Percentiles rank a stretch among this genome's conserved stretches.
Evolutionary conservation across 2,888 invertebrate species (phyloP).

Genomic region (Sclerodermus sp.): DNA sequence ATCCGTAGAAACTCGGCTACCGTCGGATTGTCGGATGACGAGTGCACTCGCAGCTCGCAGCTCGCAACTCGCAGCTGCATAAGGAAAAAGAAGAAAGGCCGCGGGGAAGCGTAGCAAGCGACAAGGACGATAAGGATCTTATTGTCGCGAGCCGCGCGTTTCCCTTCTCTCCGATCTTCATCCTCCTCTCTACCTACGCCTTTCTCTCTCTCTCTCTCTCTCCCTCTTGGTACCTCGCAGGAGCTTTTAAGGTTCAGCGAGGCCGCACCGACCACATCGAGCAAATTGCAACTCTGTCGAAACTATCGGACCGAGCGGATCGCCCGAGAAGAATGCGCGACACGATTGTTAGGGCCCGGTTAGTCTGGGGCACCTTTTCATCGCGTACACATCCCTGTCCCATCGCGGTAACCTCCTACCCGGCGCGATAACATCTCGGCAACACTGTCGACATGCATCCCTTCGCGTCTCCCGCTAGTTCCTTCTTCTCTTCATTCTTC

Average conservation of each 20-base stretch:
- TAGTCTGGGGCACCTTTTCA: slow-evolving; percentile 33
- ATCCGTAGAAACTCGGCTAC: too few species aligned
- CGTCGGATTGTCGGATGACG: neutral
- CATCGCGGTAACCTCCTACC: neutral
- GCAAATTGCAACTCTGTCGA: slow-evolving; percentile 54
- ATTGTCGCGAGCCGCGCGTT: slow-evolving; percentile 24
- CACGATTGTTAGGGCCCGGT: slow-evolving; percentile 44
- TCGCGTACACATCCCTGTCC: slow-evolving; percentile 29
- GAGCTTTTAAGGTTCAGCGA: slow-evolving; percentile 21
- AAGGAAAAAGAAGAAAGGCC: slow-evolving; percentile 5
- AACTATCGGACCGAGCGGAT: slow-evolving; percentile 48
- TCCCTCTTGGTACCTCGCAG: slow-evolving; percentile 9
- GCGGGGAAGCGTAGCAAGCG: neutral
- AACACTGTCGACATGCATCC: neutral
- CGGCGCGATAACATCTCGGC: neutral
- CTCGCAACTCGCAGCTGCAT: neutral
- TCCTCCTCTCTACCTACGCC: too few species aligned
- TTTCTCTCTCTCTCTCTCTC: too few species aligned
- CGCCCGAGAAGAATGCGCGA: slow-evolving; percentile 53
- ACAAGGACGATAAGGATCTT: slow-evolving; percentile 29
- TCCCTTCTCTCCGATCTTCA: too few species aligned
- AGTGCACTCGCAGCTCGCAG: neutral
- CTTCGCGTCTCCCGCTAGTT: too few species aligned
- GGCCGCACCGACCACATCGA: slow-evolving; percentile 36
- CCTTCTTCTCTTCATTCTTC: neutral